A percentile compares a stretch with the other conserved stretches of the same genome.
phyloP scores from a whole-genome alignment of 2,113 vertebrate species.

The Rhadina sibilatrix region DNA sequence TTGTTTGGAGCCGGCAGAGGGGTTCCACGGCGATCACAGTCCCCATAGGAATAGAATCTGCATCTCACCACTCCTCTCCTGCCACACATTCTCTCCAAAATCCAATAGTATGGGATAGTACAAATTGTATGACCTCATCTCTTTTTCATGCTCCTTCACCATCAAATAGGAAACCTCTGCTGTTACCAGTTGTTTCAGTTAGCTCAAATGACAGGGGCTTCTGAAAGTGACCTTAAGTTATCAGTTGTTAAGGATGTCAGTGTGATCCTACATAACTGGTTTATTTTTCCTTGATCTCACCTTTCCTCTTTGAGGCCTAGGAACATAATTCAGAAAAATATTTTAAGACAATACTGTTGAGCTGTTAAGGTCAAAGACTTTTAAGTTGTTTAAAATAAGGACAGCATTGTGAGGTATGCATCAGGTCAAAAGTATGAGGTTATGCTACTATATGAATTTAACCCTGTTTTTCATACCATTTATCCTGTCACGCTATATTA shows the following conservation, averaged over 20 bases:
- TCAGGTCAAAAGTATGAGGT: neutral
- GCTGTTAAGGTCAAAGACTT: constrained; percentile 13
- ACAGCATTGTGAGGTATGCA: neutral
- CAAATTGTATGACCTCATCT: neutral
- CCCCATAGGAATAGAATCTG: accelerated
- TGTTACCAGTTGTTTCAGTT: constrained; percentile 13
- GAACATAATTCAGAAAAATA: constrained; percentile 22
- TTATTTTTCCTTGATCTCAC: neutral
- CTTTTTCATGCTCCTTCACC: neutral
- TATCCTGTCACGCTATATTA: neutral
- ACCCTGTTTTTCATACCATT: neutral
- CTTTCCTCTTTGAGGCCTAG: constrained; percentile 7
- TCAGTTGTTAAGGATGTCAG: neutral
- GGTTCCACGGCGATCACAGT: neutral
- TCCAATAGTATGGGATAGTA: neutral
- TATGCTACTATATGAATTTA: neutral
- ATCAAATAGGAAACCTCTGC: neutral
- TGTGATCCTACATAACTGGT: neutral
- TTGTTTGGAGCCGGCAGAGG: neutral
- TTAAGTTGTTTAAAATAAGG: constrained; percentile 2
- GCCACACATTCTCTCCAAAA: neutral
- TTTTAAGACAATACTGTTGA: neutral
- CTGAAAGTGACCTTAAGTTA: constrained; percentile 26
- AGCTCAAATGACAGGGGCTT: constrained; percentile 14
- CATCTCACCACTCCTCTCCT: neutral